Base-by-base conservation (phyloP, 1,140 invertebrate genomes). In the Diachasma alloeum region DNA sequence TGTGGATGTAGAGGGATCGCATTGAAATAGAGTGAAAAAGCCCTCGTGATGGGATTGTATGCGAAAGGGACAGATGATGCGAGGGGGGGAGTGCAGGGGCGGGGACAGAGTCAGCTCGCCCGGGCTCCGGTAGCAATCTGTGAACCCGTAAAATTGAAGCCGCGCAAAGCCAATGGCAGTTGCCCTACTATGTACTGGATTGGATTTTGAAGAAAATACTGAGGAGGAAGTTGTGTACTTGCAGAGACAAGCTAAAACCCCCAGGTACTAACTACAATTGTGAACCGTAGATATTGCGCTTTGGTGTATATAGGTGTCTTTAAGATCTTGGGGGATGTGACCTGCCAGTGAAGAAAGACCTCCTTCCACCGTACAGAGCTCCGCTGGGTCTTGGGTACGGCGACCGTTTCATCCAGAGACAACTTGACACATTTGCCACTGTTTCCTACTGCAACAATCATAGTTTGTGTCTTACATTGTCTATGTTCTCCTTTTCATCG, bases 381-480 rank as follows among this genome's bases (percentile, higher is more conserved):
- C 39, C 39, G 10, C 13, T 42, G 39, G 44, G 78, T 84, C 79
- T 84, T 84, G 81, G 82, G 39, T 56, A 56, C n/a, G 48, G 15
- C 24, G 59, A 63, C 19, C 48, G 76, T 83, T 83, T 81, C 59
- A 63, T 79, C 81, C 78, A 81, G 80, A 83, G 83, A 82, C 83
- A 84, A 85, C 83, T 85, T 83, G 83, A 85, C 83, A 83, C 83
- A 79, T 83, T 83, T 68, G 70, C 78, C 71, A 59, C 15, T 26
- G 39, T 66, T 76, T 63, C 59, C 22, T 13, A 63, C 59, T 63
- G 19, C 59, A 63, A 63, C 59, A 63, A 63, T 75, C 24, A 76
- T 72, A 74, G 80, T 71, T 74, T 13, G 68, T 72, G 68, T 70
- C 78, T 76, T 37, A 59, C 69, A 74, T 63, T 69, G 44, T 53